Percentiles rank a stretch among this genome's conserved stretches.
phyloP scores from a whole-genome alignment of 2,113 vertebrate species.

The Excalfactoria chinensis region DNA sequence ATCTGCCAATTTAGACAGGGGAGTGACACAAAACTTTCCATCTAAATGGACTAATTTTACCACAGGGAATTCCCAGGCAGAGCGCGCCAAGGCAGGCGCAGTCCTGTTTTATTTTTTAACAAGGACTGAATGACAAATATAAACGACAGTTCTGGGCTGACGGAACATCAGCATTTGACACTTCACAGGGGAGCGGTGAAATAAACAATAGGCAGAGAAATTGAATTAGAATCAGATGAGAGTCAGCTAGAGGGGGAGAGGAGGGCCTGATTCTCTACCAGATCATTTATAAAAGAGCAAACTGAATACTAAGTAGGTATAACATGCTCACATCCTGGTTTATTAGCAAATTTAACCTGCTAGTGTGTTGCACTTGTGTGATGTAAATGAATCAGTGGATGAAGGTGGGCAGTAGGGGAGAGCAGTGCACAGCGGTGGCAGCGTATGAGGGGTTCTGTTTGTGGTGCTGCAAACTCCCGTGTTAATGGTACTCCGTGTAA shows the following conservation, averaged over 20 bases:
- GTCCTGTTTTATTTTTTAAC: conserved; percentile 87
- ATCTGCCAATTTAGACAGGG: conserved; percentile 94
- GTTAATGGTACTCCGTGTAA: not conserved
- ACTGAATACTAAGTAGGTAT: conserved; percentile 53
- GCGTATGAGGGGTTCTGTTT: not conserved
- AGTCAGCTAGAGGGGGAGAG: conserved; percentile 68
- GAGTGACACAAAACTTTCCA: conserved; percentile 95
- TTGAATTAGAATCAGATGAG: conserved; percentile 86
- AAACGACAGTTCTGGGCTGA: conserved; percentile 88
- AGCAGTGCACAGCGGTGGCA: not conserved
- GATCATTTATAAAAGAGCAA: conserved; percentile 52
- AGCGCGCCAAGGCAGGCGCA: conserved; percentile 81
- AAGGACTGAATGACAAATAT: conserved; percentile 94
- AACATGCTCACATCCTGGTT: conserved; percentile 23
- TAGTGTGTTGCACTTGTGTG: not conserved
- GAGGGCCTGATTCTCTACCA: conserved; percentile 52
- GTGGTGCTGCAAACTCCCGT: not conserved
- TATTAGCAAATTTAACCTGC: conserved; percentile 23
- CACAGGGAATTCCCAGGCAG: conserved; percentile 90
- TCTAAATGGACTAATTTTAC: conserved; percentile 94
- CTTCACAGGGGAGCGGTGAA: conserved; percentile 89
- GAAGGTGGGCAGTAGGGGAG: not conserved
- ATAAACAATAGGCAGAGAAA: conserved; percentile 89
- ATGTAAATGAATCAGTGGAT: not conserved
- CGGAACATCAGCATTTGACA: conserved; percentile 89